phyloP scores from a whole-genome alignment of 2,888 invertebrate species.

The Chymomyza procnemis region DNA sequence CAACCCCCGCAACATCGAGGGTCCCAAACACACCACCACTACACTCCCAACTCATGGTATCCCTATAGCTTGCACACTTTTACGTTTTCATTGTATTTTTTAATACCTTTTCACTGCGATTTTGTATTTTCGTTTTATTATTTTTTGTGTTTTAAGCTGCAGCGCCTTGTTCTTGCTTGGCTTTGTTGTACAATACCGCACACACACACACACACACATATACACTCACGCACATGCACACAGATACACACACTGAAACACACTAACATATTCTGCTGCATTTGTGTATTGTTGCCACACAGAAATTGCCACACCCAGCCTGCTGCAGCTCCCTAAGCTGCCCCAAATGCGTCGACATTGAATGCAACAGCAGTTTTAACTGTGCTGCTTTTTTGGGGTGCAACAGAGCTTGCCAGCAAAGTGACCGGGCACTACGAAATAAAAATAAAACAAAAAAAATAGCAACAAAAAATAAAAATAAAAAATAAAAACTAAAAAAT shows the following conservation, averaged over 20 bases:
- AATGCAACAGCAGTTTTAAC: constrained; percentile 3
- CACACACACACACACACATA: neutral
- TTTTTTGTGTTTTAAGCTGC: constrained; percentile 3
- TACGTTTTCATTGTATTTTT: constrained; percentile 11
- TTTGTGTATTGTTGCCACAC: constrained; percentile 15
- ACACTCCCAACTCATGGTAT: neutral
- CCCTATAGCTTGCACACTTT: neutral
- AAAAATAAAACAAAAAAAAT: constrained; percentile 8
- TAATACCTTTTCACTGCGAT: constrained; percentile 20
- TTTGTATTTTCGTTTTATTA: constrained; percentile 1
- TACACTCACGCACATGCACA: neutral
- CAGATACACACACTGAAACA: neutral
- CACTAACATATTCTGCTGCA: constrained; percentile 19
- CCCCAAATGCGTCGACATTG: constrained; percentile 4
- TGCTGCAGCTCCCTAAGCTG: constrained; percentile 14
- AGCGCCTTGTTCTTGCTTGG: neutral
- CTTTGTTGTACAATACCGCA: neutral
- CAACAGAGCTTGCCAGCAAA: constrained; percentile 9
- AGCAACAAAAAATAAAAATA: constrained; percentile 13
- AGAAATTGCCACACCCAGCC: constrained; percentile 6
- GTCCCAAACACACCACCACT: neutral
- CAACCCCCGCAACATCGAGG: neutral
- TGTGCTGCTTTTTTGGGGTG: neutral
- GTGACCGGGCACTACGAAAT: constrained; percentile 8
- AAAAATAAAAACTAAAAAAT: constrained; percentile 56